Evolutionary conservation across 2,888 invertebrate genomes (phyloP), one percentile per base, ranked within the genome.

Genomic region (Microctonus brassicae): DNA sequence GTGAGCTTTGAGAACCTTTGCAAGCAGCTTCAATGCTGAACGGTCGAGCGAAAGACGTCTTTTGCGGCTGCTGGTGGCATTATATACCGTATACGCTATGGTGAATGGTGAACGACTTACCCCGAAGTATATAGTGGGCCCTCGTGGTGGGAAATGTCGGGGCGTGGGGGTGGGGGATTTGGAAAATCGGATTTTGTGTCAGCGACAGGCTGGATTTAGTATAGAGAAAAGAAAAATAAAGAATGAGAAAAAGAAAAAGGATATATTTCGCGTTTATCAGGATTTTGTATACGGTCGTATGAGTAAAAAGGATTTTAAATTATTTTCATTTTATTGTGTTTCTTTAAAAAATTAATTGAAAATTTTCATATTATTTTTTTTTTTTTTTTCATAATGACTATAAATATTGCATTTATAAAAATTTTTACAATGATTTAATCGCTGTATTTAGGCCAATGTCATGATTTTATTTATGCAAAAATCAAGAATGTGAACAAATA

Each of bases 131-230:
- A 36, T 36, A 64, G 39, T 47, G 47, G 47, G n/a, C n/a, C 17
- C 17, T 7, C 47, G 47, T 47, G 9, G 47, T 5, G 17, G 47
- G 17, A 47, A 47, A 47, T n/a, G 17, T 39, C 22, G 67, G 62
- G 36, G n/a, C 22, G 67, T 55, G 36, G n/a, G n/a, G n/a, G n/a
- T n/a, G n/a, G 73, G 73, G 74, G 77, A 77, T 77, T 76, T 77
- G 65, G 70, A 76, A 76, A 77, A 77, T 77, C 77, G 75, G 77
- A 74, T 77, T 76, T 53, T 42, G 57, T 72, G 74, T 75, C 66
- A 72, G 73, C 76, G 72, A 73, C 66, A 69, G 69, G 36, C 67
- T 53, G 36, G 72, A 62, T 73, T 65, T 66, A 60, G 34, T 42
- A 29, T 4, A 66, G 17, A 57, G 47, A 57, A 29, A 63, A 67